A percentile compares a stretch with the other conserved stretches of the same genome.
These are phyloP conservation scores for Crioceris asparagi DNA, from an alignment of 2,888 invertebrate genomes.

Conservation along the genomic window DNA sequence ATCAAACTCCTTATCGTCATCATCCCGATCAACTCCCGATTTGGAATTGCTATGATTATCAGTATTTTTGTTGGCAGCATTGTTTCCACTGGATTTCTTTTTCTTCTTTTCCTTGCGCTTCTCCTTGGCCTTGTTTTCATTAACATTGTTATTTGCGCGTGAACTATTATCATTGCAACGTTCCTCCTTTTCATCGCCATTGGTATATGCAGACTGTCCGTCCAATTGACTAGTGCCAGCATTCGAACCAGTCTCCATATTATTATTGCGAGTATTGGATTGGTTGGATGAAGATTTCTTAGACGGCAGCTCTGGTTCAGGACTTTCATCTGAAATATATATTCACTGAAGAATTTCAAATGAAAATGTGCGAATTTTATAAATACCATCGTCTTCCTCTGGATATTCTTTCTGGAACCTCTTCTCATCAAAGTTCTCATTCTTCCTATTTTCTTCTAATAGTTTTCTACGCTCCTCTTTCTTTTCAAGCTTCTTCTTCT, in stretches of 20 bases:
- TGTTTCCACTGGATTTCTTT: conserved; percentile 20
- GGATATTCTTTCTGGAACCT: conserved; percentile 44
- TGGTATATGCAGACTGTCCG: too few relatives aligned
- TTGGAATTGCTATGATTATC: conserved; percentile 9
- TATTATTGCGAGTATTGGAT: too few relatives aligned
- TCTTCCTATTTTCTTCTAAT: conserved; percentile 63
- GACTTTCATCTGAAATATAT: too few relatives aligned
- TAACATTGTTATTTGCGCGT: too few relatives aligned
- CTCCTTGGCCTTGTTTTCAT: conserved; percentile 57
- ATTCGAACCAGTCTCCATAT: too few relatives aligned
- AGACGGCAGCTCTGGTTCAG: too few relatives aligned
- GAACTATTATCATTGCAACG: conserved; percentile 86
- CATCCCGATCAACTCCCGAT: conserved; percentile 3
- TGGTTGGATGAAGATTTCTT: too few relatives aligned
- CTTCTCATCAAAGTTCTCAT: conserved; percentile 54
- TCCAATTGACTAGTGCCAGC: too few relatives aligned
- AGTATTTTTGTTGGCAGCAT: conserved; percentile 24
- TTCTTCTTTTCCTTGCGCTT: conserved; percentile 59
- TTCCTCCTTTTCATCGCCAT: conserved; percentile 59
- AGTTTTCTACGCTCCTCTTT: conserved; percentile 77
- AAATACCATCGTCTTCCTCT: conserved; percentile 47
- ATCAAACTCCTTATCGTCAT: conserved; percentile 15
- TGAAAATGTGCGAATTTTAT: too few relatives aligned
- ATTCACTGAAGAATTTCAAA: too few relatives aligned
- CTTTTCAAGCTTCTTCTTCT: conserved; percentile 92